These are phyloP conservation scores for Aegithalos caudatus DNA, from an alignment of 2,113 vertebrate genomes.

Conservation along the genomic window DNA sequence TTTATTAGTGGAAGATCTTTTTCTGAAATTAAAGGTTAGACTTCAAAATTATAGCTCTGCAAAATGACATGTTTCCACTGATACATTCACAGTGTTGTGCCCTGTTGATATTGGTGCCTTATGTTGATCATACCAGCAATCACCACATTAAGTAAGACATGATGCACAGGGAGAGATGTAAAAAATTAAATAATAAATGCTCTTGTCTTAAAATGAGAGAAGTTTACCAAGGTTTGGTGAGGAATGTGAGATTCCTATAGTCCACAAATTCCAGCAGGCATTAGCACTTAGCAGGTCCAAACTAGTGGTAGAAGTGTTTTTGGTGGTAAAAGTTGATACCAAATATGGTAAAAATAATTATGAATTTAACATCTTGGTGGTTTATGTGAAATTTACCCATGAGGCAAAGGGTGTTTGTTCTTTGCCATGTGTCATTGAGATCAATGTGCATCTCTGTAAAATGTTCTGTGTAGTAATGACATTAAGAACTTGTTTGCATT, in stretches of 20 bases:
- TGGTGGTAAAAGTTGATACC: background rate
- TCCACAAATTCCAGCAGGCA: background rate
- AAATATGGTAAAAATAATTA: background rate
- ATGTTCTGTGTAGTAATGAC: background rate
- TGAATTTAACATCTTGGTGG: background rate
- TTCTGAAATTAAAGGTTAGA: slow-evolving; percentile 28
- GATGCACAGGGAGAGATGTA: background rate
- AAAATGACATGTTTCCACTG: background rate
- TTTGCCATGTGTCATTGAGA: background rate
- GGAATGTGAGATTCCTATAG: background rate
- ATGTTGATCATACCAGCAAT: background rate
- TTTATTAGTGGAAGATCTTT: background rate
- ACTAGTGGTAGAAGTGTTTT: background rate
- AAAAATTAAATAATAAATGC: background rate
- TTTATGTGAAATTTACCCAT: background rate
- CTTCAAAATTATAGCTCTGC: slow-evolving; percentile 4
- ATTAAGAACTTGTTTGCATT: background rate
- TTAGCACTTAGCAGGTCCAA: background rate
- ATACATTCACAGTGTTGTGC: background rate
- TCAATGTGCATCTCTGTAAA: background rate
- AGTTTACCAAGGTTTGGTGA: background rate
- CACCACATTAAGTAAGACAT: background rate
- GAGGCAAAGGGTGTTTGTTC: background rate
- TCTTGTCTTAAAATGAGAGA: background rate
- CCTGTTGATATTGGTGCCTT: background rate